These are phyloP conservation scores for Metacarcinus magister DNA, from an alignment of 2,888 invertebrate species.

Conservation along the genomic window DNA sequence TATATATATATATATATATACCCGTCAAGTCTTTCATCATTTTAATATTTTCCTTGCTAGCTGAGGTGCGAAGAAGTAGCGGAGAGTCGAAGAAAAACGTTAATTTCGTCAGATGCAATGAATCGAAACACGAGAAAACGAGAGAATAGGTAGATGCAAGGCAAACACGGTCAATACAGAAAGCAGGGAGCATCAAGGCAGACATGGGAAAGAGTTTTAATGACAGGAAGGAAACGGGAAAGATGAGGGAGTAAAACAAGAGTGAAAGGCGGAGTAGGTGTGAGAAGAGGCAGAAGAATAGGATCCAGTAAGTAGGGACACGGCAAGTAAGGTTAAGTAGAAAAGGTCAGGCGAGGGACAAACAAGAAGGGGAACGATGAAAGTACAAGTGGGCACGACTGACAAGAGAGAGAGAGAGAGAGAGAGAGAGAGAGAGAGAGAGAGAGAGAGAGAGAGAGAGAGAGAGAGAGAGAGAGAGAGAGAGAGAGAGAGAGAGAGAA, in stretches of 20 bases:
- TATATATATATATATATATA: not conserved
- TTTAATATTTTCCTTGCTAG: not conserved
- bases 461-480: not conserved
- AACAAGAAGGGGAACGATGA: not conserved
- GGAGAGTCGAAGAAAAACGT: not conserved
- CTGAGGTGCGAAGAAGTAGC: not conserved
- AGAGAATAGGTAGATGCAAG: not conserved
- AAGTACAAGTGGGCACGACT: slow-evolving; percentile 41
- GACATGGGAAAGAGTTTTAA: not conserved
- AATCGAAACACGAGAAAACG: not conserved
- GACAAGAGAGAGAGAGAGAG: not conserved
- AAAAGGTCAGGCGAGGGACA: slow-evolving; percentile 3
- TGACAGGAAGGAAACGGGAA: not conserved
- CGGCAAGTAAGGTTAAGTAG: not conserved
- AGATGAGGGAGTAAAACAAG: not conserved
- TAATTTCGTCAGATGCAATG: not conserved
- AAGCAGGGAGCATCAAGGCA: not conserved
- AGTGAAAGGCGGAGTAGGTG: not conserved
- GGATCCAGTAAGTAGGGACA: not conserved
- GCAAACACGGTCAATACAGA: not conserved
- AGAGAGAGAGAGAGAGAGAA: not conserved
- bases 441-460: not conserved
- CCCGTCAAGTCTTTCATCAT: not conserved
- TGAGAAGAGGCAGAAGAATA: not conserved
- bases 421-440: slow-evolving; percentile 8